Evolutionary conservation across 2,113 vertebrate species (phyloP).

Genomic region (Lophura nycthemera): DNA sequence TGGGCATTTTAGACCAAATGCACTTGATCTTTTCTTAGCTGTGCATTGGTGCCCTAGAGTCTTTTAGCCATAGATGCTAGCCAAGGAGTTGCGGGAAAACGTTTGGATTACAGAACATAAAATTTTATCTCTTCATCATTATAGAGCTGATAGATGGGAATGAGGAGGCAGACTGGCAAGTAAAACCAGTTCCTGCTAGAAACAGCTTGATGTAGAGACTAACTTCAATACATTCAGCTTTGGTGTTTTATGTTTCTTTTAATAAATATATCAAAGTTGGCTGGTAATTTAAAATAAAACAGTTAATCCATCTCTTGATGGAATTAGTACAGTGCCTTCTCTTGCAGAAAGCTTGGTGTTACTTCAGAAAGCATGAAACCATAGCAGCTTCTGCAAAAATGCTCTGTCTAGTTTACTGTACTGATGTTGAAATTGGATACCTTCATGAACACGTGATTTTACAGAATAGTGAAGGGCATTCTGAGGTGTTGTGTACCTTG

Average conservation of each 20-base stretch:
- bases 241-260: not conserved
- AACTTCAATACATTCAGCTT: not conserved
- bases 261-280: not conserved
- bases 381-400: not conserved
- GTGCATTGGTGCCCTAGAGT: not conserved
- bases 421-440: not conserved
- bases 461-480: not conserved
- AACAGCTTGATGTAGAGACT: not conserved
- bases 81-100: conserved; percentile 22
- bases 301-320: not conserved
- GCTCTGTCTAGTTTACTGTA: not conserved
- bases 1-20: not conserved
- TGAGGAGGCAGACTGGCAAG: not conserved
- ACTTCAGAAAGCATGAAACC: not conserved
- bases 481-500: not conserved
- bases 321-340: not conserved
- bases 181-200: not conserved
- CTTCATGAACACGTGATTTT: not conserved
- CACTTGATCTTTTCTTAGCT: not conserved
- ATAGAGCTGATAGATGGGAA: not conserved
- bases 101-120: not conserved
- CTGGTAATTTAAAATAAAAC: not conserved
- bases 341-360: not conserved
- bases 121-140: conserved; percentile 1
- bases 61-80: not conserved